These are phyloP conservation scores for Odocoileus virginianus DNA, from an alignment of 2,113 vertebrate genomes.

Conservation along the genomic window DNA sequence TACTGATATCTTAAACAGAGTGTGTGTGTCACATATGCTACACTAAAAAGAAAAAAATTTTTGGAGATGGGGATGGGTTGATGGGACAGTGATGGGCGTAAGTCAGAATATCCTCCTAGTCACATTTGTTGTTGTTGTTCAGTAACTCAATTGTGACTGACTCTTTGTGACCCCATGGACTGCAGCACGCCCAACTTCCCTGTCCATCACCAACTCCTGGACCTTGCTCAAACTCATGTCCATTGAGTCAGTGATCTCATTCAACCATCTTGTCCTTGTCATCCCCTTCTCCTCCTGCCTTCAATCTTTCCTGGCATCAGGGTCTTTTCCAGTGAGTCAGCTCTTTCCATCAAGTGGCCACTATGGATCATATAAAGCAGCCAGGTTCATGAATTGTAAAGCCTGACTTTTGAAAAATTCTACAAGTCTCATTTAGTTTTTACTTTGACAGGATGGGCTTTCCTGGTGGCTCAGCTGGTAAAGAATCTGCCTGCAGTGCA, in stretches of 20 bases:
- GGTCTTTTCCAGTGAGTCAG: background rate
- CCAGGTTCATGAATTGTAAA: background rate
- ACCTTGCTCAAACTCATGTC: background rate
- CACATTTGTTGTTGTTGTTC: background rate
- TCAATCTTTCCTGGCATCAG: background rate
- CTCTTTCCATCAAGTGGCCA: background rate
- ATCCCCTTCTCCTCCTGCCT: background rate
- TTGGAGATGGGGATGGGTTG: background rate
- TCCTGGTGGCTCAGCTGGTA: background rate
- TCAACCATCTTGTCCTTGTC: background rate
- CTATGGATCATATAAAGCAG: background rate
- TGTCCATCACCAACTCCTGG: background rate
- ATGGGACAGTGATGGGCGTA: background rate
- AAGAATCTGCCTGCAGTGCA: background rate
- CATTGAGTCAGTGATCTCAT: background rate
- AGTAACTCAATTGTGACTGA: background rate
- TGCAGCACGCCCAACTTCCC: accelerated
- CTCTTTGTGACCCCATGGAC: background rate
- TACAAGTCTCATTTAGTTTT: background rate
- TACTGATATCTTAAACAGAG: background rate
- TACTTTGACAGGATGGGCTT: background rate
- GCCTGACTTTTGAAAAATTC: background rate
- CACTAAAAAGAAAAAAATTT: background rate
- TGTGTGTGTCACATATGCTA: background rate
- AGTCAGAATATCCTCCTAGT: background rate